Evolutionary conservation across 2,888 invertebrate genomes (phyloP), one percentile per base, ranked within the genome.

Genomic region (Candidula unifasciata): DNA sequence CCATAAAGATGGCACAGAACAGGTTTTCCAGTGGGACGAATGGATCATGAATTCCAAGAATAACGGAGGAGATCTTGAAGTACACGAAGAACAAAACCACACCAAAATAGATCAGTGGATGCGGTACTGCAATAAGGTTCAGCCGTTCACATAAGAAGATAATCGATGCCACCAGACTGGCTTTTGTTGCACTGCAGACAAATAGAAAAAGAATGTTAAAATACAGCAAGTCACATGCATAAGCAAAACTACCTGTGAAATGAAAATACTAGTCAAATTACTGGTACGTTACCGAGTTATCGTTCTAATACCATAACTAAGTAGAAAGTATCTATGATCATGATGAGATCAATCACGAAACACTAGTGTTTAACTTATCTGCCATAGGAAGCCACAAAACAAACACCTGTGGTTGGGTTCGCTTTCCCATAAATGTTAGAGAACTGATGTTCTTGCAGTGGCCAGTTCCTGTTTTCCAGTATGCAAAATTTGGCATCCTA

Each of bases 21-120:
- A 99, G 95, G 94, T 99, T 99, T 95, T 99, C 99, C 93, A 99
- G 98, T 24, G 99, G 99, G 91, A 98, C 96, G 94, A 99, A 99
- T 66, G 99, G 99, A 95, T 99, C 99, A 93, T 98, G 98, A 91
- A 99, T 99, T 89, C 98, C 98, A 91, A 99, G 95, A 85, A 99
- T 95, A 91, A 99, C 96, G 16, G 99, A 98, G 35, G 98, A 98
- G 87, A 99, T 94, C 96, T 97, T 98, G 94, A 98, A 98, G 95
- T 98, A 98, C 78, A 98, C 97, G 94, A 99, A 97, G 96, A 99
- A 98, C 92, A 98, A 97, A 86, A 98, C 98, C 91, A 99, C 97
- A 89, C 97, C 98, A 94, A 99, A 97, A 95, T 99, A 99, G 89
- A 99, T 97, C 33, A 99, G 95, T 66, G 98, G 97, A 94, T 99